These are phyloP conservation scores for Perodicticus potto DNA, from an alignment of 2,797 vertebrate genomes.

Conservation along the genomic window DNA sequence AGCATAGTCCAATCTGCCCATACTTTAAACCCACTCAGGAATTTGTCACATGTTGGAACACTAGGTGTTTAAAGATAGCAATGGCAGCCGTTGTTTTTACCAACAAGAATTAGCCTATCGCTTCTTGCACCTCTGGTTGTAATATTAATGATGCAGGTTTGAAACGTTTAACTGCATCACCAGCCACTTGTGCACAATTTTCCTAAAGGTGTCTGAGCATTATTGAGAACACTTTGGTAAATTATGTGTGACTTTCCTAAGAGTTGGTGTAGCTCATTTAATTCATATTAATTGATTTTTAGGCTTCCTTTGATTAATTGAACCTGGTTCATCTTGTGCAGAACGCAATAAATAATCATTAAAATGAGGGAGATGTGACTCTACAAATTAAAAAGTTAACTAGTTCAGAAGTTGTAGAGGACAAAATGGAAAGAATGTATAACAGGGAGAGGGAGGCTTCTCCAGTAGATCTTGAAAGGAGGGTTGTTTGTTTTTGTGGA, in stretches of 20 bases:
- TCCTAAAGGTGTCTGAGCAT: slow-evolving; percentile 84
- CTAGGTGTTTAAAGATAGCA: background rate
- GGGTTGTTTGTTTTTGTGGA: background rate
- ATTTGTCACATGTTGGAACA: background rate
- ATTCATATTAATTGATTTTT: slow-evolving; percentile 98
- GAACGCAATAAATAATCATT: slow-evolving; percentile 94
- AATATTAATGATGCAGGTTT: slow-evolving; percentile 87
- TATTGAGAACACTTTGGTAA: slow-evolving; percentile 94
- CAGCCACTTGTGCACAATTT: slow-evolving; percentile 87
- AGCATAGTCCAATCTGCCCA: fast-evolving
- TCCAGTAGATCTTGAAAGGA: background rate
- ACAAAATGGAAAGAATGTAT: slow-evolving; percentile 85
- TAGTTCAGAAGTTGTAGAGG: slow-evolving; percentile 90
- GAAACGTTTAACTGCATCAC: slow-evolving; percentile 87
- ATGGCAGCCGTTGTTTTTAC: background rate
- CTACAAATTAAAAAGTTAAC: slow-evolving; percentile 92
- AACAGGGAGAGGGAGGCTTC: background rate
- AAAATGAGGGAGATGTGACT: slow-evolving; percentile 90
- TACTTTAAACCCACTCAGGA: background rate
- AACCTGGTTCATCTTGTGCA: slow-evolving; percentile 90
- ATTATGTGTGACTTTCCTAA: slow-evolving; percentile 95
- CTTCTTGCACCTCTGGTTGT: slow-evolving; percentile 56
- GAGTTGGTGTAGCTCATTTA: slow-evolving; percentile 96
- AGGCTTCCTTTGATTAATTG: slow-evolving; percentile 95
- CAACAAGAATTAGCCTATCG: background rate